Evolutionary conservation across 2,888 invertebrate species (phyloP), one percentile per base, ranked within the genome.

Genomic region (Gerosis bhagava): DNA sequence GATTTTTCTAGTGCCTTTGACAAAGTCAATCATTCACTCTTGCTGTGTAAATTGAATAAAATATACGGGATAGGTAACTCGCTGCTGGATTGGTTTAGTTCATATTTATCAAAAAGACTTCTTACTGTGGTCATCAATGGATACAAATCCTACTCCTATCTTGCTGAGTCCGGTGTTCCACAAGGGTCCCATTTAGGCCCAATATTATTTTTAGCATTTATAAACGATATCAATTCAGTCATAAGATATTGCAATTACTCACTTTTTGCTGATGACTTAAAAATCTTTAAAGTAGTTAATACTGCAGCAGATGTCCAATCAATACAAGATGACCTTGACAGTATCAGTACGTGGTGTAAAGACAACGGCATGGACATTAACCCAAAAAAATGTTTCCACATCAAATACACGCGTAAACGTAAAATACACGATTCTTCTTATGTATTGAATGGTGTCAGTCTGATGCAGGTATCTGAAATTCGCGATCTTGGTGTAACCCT

Each of bases 291-390:
- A 6, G 6, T 6, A 6, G 6, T 19, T 5, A 19, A 5, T 6
- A 19, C 19, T 19, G 19, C 19, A 19, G 6, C 3, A 19, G 19
- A 19, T 6, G 19, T 6, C 19, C 19, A 19, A 19, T 6, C 6
- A 3, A 19, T 19, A 5, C 19, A 19, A 19, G 6, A 19, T 6
- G 19, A 19, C 6, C 6, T 19, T 5, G 19, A 19, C 19, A 6
- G 35, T 4, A 32, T 54, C 8, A 11, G 5, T 0, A 3, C 7
- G 4, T 58, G 51, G 54, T 54, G 55, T 34, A 1, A 11, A 2
- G 5, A 1, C 4, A 58, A 58, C 42, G 31, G 28, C 7, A 49
- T 58, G 48, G 13, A 3, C 1, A 19, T 54, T 4, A 53, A 53
- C 12, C 4, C 22, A 5, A 29, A 31, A 2, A 54, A 54, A 31